Evolutionary conservation across 30 jellyfish, hydroid and myxozoan genomes (phyloP), one percentile per base, ranked within the genome.

Genomic region (Phacellophora camtschatica): DNA sequence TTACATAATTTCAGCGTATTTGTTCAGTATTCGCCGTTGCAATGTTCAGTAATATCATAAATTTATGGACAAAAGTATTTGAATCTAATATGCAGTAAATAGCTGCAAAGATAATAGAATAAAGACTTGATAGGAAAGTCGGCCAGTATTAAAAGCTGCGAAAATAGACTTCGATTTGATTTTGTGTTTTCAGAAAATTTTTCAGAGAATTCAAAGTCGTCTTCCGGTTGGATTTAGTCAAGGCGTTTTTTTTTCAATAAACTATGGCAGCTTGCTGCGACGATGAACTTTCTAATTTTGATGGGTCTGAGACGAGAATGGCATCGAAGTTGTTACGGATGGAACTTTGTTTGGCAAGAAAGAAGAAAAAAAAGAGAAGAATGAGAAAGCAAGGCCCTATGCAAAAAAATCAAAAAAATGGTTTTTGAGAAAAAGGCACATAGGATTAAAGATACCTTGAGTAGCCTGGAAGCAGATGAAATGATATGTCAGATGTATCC

Each of bases 401-500:
- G 33, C 28, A 58, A 64, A 28, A 30, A 64, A 27, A 16, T 64
- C 0, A 56, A 64, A 30, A 28, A 28, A 58, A 56, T 1, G 35
- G 61, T 32, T 15, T 32, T 65, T 27, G 34, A 65, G 56, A 71
- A 71, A 43, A 71, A 20, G 35, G 42, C 55, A 50, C 28, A 74
- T 73, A 50, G 51, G 56, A 9, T 73, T 50, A 73, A 22, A 36
- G 86, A 73, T 24, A 39, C 86, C 22, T 9, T 51, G 23, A 50
- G 75, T 56, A 73, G 86, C 54, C 51, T 73, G 74, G 86, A 73
- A 64, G 55, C 75, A 0, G 86, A 73, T 73, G 86, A 73, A 34
- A 73, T 73, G 86, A 73, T 73, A 50, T 50, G 54, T 51, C 63
- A 73, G 45, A 32, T 50, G 43, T 73, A 73, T 73, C 75, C 31